Percentiles rank a stretch among this genome's conserved stretches.
Evolutionary conservation across 1,140 invertebrate species (phyloP).

Genomic region (Hormaphis cornu): DNA sequence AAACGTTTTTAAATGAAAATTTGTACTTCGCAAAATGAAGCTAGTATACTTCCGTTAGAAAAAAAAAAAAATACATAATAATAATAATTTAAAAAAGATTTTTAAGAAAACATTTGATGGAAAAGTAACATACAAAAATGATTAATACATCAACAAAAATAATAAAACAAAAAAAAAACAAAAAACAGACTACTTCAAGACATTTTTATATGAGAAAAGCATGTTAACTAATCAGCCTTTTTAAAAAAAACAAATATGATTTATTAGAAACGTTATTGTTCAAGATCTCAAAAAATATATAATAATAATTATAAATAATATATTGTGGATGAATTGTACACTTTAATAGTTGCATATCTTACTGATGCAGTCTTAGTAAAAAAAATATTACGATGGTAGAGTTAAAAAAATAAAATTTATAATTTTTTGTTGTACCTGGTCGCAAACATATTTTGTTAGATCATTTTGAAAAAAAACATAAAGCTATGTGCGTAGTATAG

Average conservation of each 20-base stretch:
- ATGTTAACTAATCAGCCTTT: constrained; percentile 27
- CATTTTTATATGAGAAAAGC: constrained; percentile 7
- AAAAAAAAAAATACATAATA: not conserved
- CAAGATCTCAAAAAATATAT: not conserved
- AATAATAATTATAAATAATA: constrained; percentile 7
- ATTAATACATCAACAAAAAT: constrained; percentile 14
- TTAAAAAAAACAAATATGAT: not conserved
- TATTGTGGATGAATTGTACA: not conserved
- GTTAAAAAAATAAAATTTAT: not conserved
- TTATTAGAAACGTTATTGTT: not conserved
- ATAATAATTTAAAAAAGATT: not conserved
- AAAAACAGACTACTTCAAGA: not conserved
- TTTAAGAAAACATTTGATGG: constrained; percentile 4
- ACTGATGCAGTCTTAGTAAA: constrained; percentile 3
- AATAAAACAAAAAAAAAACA: constrained; percentile 1
- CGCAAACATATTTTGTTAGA: not conserved
- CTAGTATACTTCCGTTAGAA: not conserved
- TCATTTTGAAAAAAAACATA: not conserved
- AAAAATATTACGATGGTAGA: not conserved
- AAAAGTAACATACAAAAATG: constrained; percentile 13
- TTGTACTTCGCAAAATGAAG: constrained; percentile 1
- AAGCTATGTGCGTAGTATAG: not conserved
- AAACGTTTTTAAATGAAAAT: not conserved
- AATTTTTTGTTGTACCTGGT: not conserved
- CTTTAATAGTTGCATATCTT: too few species aligned